phyloP scores from a whole-genome alignment of 2,797 vertebrate genomes.

The Manis pentadactyla region DNA sequence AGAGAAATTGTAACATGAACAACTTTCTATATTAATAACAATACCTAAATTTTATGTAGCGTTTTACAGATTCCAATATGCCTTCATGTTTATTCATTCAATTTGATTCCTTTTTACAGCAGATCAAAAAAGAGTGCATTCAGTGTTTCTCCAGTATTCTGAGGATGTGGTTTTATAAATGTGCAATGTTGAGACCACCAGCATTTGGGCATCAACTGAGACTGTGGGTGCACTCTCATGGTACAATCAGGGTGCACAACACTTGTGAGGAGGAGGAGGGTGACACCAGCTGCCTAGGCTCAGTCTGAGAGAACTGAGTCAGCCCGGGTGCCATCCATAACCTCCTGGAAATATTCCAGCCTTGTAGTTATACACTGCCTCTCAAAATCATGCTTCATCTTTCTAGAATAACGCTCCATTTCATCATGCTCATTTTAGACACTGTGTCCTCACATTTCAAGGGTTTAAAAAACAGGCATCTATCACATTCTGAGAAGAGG shows the following conservation, averaged over 20 bases:
- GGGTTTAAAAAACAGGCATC: conserved; percentile 64
- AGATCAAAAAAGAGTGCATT: background rate
- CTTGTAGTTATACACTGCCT: conserved; percentile 63
- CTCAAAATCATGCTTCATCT: conserved; percentile 46
- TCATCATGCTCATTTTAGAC: conserved; percentile 64
- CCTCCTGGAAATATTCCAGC: conserved; percentile 55
- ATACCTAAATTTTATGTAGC: background rate
- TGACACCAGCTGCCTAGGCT: background rate
- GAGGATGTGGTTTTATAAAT: background rate
- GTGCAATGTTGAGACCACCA: background rate
- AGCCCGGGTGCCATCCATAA: background rate
- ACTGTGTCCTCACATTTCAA: conserved; percentile 48
- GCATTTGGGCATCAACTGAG: background rate
- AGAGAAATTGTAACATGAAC: background rate
- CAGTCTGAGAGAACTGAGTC: background rate
- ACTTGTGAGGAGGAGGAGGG: background rate
- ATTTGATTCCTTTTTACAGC: background rate
- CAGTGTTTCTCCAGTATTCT: background rate
- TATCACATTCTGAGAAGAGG: conserved; percentile 2
- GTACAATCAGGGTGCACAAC: background rate
- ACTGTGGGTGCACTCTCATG: background rate
- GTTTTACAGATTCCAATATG: background rate
- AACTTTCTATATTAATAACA: conserved; percentile 9
- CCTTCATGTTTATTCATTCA: background rate
- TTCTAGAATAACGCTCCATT: conserved; percentile 72